These are phyloP conservation scores for Eurois occulta DNA, from an alignment of 2,888 invertebrate genomes.

Conservation along the genomic window DNA sequence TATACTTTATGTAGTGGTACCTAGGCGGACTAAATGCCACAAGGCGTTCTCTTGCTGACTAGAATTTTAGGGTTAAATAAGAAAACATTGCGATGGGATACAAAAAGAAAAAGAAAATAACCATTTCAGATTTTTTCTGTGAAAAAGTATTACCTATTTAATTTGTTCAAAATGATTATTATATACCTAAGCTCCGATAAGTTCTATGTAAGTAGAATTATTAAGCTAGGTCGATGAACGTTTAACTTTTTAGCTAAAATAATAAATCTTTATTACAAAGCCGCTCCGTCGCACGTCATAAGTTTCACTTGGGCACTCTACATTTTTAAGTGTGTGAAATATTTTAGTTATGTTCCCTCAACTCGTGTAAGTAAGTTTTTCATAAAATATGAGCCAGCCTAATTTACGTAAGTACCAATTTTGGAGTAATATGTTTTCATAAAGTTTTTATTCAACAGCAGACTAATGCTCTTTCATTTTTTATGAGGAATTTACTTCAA, in stretches of 20 bases:
- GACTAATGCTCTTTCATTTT: slow-evolving; percentile 17
- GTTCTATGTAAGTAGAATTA: background rate
- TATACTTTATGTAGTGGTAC: too few relatives aligned
- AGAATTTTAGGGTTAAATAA: too few relatives aligned
- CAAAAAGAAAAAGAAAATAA: too few relatives aligned
- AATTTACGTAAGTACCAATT: slow-evolving; percentile 53
- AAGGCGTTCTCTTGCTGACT: too few relatives aligned
- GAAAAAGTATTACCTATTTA: background rate
- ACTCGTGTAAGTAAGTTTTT: slow-evolving; percentile 24
- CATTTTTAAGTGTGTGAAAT: slow-evolving; percentile 24
- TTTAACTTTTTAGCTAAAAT: background rate
- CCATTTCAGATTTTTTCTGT: background rate
- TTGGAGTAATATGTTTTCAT: slow-evolving; percentile 42
- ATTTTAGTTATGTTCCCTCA: slow-evolving; percentile 22
- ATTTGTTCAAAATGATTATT: background rate
- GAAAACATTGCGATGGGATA: too few relatives aligned
- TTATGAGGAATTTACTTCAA: slow-evolving; percentile 20
- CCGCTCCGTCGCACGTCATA: background rate
- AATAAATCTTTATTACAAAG: slow-evolving; percentile 11
- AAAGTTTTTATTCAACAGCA: slow-evolving; percentile 23
- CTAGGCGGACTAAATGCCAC: too few relatives aligned
- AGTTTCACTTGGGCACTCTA: slow-evolving; percentile 7
- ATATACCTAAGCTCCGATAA: background rate
- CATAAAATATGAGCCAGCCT: slow-evolving; percentile 47
- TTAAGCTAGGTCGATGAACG: background rate